phyloP scores from a whole-genome alignment of 2,888 invertebrate genomes.

The Hypomecis atomaria region DNA sequence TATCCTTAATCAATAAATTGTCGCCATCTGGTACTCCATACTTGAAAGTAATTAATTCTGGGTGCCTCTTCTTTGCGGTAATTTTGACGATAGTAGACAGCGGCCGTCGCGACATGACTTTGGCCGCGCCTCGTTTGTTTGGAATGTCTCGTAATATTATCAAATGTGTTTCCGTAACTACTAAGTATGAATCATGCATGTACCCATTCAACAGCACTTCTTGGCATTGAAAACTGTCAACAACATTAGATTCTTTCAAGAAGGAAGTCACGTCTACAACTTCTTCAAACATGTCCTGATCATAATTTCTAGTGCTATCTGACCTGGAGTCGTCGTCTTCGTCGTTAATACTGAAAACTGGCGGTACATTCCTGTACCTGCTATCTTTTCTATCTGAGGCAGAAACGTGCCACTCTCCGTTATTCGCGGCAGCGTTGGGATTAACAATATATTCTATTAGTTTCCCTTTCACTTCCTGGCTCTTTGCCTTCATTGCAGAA shows the following conservation, averaged over 20 bases:
- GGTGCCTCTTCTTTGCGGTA: slow-evolving; percentile 97
- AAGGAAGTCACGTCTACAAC: slow-evolving; percentile 92
- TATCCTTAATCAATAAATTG: slow-evolving; percentile 91
- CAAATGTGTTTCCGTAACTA: slow-evolving; percentile 94
- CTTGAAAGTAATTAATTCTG: slow-evolving; percentile 98
- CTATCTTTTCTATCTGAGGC: slow-evolving; percentile 93
- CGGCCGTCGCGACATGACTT: slow-evolving; percentile 94
- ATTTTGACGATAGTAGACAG: slow-evolving; percentile 97
- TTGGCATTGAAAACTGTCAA: slow-evolving; percentile 95
- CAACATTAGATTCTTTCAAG: slow-evolving; percentile 92
- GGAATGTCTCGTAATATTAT: slow-evolving; percentile 93
- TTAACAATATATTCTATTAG: slow-evolving; percentile 97
- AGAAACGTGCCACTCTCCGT: slow-evolving; percentile 92
- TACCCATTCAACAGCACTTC: slow-evolving; percentile 96
- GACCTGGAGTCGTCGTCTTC: slow-evolving; percentile 84
- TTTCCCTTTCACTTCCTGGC: slow-evolving; percentile 96
- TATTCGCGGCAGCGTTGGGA: slow-evolving; percentile 86
- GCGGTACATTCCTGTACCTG: slow-evolving; percentile 94
- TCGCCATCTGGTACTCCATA: slow-evolving; percentile 95
- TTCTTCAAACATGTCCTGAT: slow-evolving; percentile 88
- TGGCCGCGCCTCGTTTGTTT: slow-evolving; percentile 91
- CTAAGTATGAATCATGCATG: slow-evolving; percentile 94
- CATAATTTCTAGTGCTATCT: slow-evolving; percentile 69
- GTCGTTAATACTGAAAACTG: slow-evolving; percentile 97
- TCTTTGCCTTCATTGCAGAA: slow-evolving; percentile 94